Evolutionary conservation across 2,888 invertebrate species (phyloP).

Genomic region (Ophion costatus): DNA sequence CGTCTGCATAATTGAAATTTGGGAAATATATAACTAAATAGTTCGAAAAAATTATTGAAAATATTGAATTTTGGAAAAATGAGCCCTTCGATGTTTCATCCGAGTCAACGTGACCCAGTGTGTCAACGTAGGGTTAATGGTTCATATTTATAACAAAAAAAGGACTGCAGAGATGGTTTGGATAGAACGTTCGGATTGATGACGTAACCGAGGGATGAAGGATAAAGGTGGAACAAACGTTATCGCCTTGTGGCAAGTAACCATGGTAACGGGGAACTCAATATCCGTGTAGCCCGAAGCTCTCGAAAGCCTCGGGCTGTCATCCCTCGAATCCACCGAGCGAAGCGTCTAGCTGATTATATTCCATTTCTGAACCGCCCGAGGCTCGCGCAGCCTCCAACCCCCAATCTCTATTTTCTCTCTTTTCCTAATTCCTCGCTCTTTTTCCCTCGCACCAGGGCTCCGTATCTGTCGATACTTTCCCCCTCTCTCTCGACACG

Average conservation of each 20-base stretch:
- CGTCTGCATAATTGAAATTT: too few relatives aligned
- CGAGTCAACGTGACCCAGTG: too few relatives aligned
- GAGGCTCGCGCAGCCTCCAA: constrained; percentile 64
- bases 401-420: constrained; percentile 35
- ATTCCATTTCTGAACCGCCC: constrained; percentile 82
- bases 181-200: constrained; percentile 71
- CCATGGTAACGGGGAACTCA: constrained; percentile 83
- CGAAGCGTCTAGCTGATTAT: constrained; percentile 82
- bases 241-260: constrained; percentile 77
- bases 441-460: constrained; percentile 34
- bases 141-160: neutral
- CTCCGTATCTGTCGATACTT: constrained; percentile 29
- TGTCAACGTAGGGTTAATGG: too few relatives aligned
- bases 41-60: too few relatives aligned
- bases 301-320: constrained; percentile 78
- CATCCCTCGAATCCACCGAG: constrained; percentile 82
- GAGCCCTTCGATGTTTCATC: too few relatives aligned
- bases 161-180: constrained; percentile 15
- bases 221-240: constrained; percentile 81
- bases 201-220: constrained; percentile 81
- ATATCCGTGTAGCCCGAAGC: constrained; percentile 79
- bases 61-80: too few relatives aligned
- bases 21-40: too few relatives aligned
- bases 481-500: constrained; percentile 72
- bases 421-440: constrained; percentile 22